Evolutionary conservation across 2,797 vertebrate genomes (phyloP), one percentile per base, ranked within the genome.

Genomic region (Liparis tanakae): DNA sequence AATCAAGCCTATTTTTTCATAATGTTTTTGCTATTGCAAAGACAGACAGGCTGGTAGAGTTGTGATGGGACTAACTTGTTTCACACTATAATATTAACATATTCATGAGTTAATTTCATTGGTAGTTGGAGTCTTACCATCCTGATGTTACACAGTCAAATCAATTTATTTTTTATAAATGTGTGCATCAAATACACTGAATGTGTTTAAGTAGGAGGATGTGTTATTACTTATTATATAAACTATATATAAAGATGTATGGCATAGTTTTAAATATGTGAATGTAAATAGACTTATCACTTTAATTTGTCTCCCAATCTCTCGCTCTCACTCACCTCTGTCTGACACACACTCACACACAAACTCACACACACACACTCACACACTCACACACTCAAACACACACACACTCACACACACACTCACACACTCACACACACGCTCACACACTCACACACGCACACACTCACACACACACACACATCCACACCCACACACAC

Each of bases 151-250:
- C 67, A 54, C 39, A 57, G 61, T 76, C 67, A 50, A 69, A 78
- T 69, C 56, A 18, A 72, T 76, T 77, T 72, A n/a, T 25, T 36
- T 69, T 20, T 2, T 2, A 30, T 20, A 71, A 62, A 59, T 74
- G 43, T 78, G 61, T 70, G 74, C 65, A 76, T 75, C 30, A 58
- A 36, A 68, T 59, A 67, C 37, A 50, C 60, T 66, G 76, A 76
- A 76, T 53, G 69, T 62, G 76, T 70, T 58, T 58, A 39, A 78
- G 67, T 66, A 70, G 55, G 55, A 72, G 62, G 82, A 66, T 81
- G 25, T 30, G 25, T 30, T 30, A 30, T 30, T 2, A 30, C 4
- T 30, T 30, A 30, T 30, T 2, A 30, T 30, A 30, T 30, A 30
- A 30, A 30, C 25, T 72, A 71, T 37, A 71, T 37, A 9, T 15